Evolutionary conservation across 1,140 invertebrate species (phyloP), one percentile per base, ranked within the genome.

Genomic region (Megathymus violae): DNA sequence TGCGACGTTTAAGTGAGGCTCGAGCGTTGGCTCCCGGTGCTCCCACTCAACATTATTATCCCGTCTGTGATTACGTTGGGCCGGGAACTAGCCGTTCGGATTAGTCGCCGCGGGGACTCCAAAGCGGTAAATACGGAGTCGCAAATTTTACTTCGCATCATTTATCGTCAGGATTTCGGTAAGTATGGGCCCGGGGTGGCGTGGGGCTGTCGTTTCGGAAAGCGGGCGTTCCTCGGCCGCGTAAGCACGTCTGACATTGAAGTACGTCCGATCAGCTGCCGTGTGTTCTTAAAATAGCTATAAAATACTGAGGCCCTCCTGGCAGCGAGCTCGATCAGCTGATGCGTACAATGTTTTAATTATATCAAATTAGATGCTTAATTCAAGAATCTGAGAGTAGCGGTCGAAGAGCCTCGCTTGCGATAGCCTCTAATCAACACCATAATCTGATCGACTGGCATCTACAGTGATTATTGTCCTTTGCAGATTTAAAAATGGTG

Each of bases 401-500:
- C 62, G 69, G 66, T 65, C 59, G 69, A 62, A 47, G 40, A 46
- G 41, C 17, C 22, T 34, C 34, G 43, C 22, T 11, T 13, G 48
- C 51, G 80, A 82, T 85, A 81, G 62, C 51, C 41, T 22, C 64
- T 69, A 82, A 78, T 78, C 71, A 47, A 40, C 43, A 34, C 51
- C 67, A 78, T 74, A 76, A 22, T 22, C 19, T 22, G 19, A 22
- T 5, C 19, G 2, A 5, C 2, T 22, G 44, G 63, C 60, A n/a
- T n/a, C 19, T 71, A 43, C 69, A 69, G 81, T 85, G 67, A 76
- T 74, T 78, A 69, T 77, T 65, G 48, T 75, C n/a, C 67, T 64
- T 89, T 90, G 54, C 87, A 91, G 88, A 89, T 87, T 81, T 91
- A 80, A 91, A 91, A 78, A 92, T 92, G 91, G 91, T 91, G 82